These are phyloP conservation scores for Pseudorhombus dupliciocellatus DNA, from an alignment of 2,113 vertebrate genomes.

Conservation along the genomic window DNA sequence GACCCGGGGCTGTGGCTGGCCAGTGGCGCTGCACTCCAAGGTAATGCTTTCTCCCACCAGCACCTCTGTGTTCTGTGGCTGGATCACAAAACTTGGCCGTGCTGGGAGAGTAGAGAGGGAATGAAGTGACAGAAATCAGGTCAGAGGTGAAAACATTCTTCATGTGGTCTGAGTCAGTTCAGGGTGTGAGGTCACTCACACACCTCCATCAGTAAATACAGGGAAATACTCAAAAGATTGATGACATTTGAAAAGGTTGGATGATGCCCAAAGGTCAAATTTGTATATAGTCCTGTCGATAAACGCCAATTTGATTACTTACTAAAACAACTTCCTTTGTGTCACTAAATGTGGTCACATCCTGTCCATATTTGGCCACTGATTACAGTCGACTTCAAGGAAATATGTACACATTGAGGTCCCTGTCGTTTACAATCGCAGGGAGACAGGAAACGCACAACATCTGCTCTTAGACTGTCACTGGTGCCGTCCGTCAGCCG, in stretches of 20 bases:
- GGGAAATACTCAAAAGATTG: not conserved
- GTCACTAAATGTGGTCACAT: not conserved
- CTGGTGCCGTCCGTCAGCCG: constrained; percentile 7
- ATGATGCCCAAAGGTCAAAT: not conserved
- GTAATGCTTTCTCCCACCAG: constrained; percentile 96
- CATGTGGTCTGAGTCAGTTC: not conserved
- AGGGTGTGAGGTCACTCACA: not conserved
- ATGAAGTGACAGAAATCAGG: constrained; percentile 10
- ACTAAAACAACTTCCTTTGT: constrained; percentile 9
- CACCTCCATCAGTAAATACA: not conserved
- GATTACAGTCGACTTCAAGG: constrained; percentile 42
- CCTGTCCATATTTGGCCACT: constrained; percentile 54
- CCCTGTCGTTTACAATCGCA: constrained; percentile 49
- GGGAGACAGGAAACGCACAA: constrained; percentile 64
- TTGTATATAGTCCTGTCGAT: constrained; percentile 11
- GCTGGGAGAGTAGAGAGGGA: constrained; percentile 75
- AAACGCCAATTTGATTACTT: not conserved
- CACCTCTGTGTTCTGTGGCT: constrained; percentile 97
- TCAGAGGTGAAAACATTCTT: not conserved
- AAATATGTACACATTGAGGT: constrained; percentile 48
- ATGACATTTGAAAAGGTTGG: not conserved
- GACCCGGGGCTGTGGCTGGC: constrained; percentile 91
- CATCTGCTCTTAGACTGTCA: constrained; percentile 55
- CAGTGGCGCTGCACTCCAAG: constrained; percentile 94
- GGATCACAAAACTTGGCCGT: constrained; percentile 95